Evolutionary conservation across 2,888 invertebrate species (phyloP), one percentile per base, ranked within the genome.

Genomic region (Drosophila lacicola): DNA sequence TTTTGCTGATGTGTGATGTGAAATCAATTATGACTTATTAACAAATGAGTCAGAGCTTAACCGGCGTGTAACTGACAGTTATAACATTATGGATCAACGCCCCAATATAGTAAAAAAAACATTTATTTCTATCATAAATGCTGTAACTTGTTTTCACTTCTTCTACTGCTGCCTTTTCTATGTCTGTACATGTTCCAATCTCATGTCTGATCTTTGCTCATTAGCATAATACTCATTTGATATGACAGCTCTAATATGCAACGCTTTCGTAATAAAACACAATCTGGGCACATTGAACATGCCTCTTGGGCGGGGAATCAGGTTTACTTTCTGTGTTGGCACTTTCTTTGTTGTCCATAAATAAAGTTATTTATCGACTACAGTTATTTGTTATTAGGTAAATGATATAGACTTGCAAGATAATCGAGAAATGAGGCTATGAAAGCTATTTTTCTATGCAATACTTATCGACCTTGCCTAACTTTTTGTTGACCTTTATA

Each of bases 21-120:
- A 88, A 88, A 88, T 88, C 90, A 88, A 89, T 88, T 88, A 88
- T 78, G 85, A 88, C 78, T 78, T 87, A 86, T 88, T 90, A 88
- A 81, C 88, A 88, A 83, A 86, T 88, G 84, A 82, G 85, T 70
- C 49, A 56, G 53, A 34, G 69, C 57, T 21, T 9, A 50, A 33
- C 63, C 74, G 64, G 67, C 85, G 74, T 80, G 70, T 78, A 83
- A 78, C 87, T 76, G 78, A 79, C 82, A 87, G 82, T 58, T 62
- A 68, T 71, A 76, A 61, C 76, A 75, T 68, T 78, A 65, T 63
- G 58, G 53, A 61, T 65, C 61, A 64, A 76, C 71, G 82, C 76
- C 79, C 75, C 72, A 39, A 63, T 25, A 9, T 17, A 29, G 14
- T 25, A 9, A 36, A 11, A 47, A 55, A 66, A 58, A 69, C 34